Conservation (phyloP, 2,797 vertebrate genomes). For the Channa striata region DNA sequence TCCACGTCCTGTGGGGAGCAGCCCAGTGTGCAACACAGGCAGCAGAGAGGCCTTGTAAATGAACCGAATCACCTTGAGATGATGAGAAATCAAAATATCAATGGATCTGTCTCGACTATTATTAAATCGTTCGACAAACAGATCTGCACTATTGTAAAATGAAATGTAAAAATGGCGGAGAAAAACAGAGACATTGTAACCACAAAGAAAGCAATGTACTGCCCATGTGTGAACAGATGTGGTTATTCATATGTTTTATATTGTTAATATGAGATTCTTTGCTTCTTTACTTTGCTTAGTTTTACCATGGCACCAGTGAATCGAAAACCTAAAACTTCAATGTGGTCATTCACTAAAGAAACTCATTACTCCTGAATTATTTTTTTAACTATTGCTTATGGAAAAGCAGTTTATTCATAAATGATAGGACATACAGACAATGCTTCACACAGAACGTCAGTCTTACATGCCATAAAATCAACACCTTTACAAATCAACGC, state of each 20-base stretch:
- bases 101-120: neutral
- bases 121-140: too few relatives aligned
- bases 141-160: too few relatives aligned
- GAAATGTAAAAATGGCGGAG: neutral
- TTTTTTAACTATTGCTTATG: neutral
- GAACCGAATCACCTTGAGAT: conserved; percentile 18
- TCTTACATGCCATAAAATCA: conserved; percentile 52
- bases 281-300: conserved; percentile 3
- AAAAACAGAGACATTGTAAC: conserved; percentile 6
- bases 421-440: conserved; percentile 24
- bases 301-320: conserved; percentile 30
- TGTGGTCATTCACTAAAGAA: conserved; percentile 11
- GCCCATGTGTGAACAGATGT: neutral
- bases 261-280: conserved; percentile 10
- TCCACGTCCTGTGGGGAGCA: conserved; percentile 17
- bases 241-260: conserved; percentile 9
- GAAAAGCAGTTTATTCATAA: conserved; percentile 19
- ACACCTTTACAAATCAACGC: conserved; percentile 52
- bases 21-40: conserved; percentile 2
- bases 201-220: neutral
- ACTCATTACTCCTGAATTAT: neutral
- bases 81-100: conserved; percentile 6
- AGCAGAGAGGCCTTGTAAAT: conserved; percentile 31
- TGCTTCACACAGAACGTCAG: conserved; percentile 33
- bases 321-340: conserved; percentile 19